Percentiles rank a stretch among this genome's conserved stretches.
These are phyloP conservation scores for Percina caprodes DNA, from an alignment of 2,113 vertebrate genomes.

Conservation along the genomic window DNA sequence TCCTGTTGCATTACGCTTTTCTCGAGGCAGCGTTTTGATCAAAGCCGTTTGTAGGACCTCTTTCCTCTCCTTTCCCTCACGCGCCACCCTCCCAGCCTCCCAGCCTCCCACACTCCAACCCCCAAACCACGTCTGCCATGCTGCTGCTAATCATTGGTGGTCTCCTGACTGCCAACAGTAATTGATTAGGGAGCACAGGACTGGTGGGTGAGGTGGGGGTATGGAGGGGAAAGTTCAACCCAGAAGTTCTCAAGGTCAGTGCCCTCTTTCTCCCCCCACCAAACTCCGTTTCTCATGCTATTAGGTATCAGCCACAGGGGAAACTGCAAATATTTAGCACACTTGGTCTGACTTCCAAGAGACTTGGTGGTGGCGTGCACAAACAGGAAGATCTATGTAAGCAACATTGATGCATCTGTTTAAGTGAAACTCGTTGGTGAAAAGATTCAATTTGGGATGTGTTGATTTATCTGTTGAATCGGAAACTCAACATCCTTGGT, in stretches of 20 bases:
- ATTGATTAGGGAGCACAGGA: constrained; percentile 83
- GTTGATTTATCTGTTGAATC: constrained; percentile 50
- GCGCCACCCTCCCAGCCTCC: constrained; percentile 25
- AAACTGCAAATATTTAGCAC: constrained; percentile 78
- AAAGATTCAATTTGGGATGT: constrained; percentile 27
- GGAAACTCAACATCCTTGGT: constrained; percentile 53
- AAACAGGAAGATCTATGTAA: constrained; percentile 76
- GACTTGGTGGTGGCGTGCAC: constrained; percentile 51
- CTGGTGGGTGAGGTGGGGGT: constrained; percentile 47
- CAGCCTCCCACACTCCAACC: constrained; percentile 52
- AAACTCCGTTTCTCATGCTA: constrained; percentile 78
- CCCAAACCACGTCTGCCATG: constrained; percentile 71
- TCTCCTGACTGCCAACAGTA: constrained; percentile 84
- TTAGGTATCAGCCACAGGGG: constrained; percentile 79
- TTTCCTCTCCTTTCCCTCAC: constrained; percentile 54
- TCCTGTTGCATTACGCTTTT: constrained; percentile 55
- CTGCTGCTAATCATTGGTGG: constrained; percentile 85
- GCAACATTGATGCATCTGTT: constrained; percentile 61
- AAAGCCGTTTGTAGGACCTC: constrained; percentile 68
- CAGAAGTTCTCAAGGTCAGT: constrained; percentile 81
- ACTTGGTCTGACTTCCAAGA: constrained; percentile 67
- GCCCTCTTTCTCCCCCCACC: constrained; percentile 60
- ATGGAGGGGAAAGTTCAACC: constrained; percentile 80
- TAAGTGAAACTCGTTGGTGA: constrained; percentile 30
- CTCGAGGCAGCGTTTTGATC: constrained; percentile 73